Base-by-base conservation (phyloP, 2,113 vertebrate species). In the Saimiri boliviensis region DNA sequence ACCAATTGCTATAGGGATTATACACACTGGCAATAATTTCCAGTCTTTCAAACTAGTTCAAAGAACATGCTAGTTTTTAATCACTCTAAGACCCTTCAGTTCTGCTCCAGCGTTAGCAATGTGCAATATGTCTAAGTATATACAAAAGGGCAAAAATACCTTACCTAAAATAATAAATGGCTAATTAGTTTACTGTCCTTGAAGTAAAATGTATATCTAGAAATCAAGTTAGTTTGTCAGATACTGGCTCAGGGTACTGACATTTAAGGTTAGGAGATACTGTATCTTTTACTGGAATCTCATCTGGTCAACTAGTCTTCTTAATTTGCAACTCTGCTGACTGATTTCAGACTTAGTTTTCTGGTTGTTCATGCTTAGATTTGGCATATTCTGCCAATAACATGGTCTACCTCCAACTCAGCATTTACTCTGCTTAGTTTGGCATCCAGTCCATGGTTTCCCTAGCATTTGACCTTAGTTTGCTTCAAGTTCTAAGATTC, bases 341-440 rank as follows among this genome's bases (percentile, higher is more conserved):
- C 6, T 91, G 74, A 87, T 82, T 77, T 91, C 58, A 71, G 58
- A 94, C 86, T 95, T 83, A 63, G 42, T 73, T 92, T 81, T 23
- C 30, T 88, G n/a, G 49, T 32, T 84, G 30, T 63, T 60, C 81
- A 47, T 58, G 58, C 11, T 87, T 92, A 84, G 77, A 54, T 84
- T 1, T 88, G 77, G 49, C 49, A 92, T 30, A 83, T 87, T 88
- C 37, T 83, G 77, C 45, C 77, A 49, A 60, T 76, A 82, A 32
- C 21, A 92, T 21, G 32, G 32, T 79, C 86, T 86, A n/a, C n/a
- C 12, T 88, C 17, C 63, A 96, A 79, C 17, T 83, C 49, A 71
- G 49, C 20, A 79, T 58, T 87, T 96, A 83, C 35, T 83, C 10
- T 35, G 45, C 52, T 91, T 81, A 84, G 63, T 76, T 87, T 94